These are phyloP conservation scores for Cephalopterus ornatus DNA, from an alignment of 2,113 vertebrate species.

Conservation along the genomic window DNA sequence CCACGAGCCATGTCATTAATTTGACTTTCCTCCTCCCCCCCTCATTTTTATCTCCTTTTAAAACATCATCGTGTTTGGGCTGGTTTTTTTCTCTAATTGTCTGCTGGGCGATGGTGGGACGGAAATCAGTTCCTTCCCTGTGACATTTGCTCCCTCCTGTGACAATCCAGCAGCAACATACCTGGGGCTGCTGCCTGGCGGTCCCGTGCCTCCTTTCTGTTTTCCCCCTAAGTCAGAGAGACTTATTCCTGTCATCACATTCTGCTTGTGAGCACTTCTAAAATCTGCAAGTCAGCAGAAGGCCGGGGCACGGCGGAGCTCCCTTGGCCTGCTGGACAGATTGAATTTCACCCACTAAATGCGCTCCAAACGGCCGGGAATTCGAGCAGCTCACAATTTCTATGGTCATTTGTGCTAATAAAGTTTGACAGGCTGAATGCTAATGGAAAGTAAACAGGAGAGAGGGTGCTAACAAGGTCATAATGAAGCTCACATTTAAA, in stretches of 20 bases:
- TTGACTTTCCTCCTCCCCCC: background rate
- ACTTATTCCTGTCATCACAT: background rate
- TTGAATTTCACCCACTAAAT: constrained; percentile 48
- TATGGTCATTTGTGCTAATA: constrained; percentile 51
- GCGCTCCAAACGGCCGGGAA: background rate
- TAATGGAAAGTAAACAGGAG: constrained; percentile 63
- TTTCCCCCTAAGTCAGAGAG: background rate
- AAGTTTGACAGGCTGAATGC: constrained; percentile 54
- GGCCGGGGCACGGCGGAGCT: background rate
- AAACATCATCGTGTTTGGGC: background rate
- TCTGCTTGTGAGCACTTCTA: background rate
- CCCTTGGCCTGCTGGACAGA: constrained; percentile 13
- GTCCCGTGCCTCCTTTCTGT: background rate
- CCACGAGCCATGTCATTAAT: background rate
- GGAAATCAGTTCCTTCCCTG: background rate
- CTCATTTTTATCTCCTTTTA: background rate
- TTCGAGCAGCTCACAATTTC: constrained; percentile 23
- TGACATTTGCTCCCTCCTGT: background rate
- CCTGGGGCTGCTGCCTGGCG: background rate
- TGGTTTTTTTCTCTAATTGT: background rate
- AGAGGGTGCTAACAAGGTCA: constrained; percentile 55
- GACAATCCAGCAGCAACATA: background rate
- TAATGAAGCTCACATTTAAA: constrained; percentile 63
- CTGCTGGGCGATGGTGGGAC: background rate
- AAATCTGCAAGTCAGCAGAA: constrained; percentile 48